Evolutionary conservation across 2,113 vertebrate genomes (phyloP), one percentile per base, ranked within the genome.

Genomic region (Anarrhichthys ocellatus): DNA sequence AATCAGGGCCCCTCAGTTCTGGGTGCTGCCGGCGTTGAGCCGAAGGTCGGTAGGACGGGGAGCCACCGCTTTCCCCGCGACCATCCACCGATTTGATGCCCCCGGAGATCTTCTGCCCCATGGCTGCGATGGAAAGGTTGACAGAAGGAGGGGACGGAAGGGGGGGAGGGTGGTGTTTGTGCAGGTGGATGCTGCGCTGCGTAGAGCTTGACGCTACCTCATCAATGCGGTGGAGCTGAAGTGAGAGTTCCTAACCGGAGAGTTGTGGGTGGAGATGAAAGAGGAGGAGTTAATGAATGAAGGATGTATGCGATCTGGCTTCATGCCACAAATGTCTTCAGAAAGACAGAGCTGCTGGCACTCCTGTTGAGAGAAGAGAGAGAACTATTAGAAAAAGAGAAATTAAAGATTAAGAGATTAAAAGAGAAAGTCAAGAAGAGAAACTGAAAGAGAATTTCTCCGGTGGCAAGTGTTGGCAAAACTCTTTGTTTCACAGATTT

Each of bases 21-120:
- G 95, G 94, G 80, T 97, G 96, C 0, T 96, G 97, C 59, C 96
- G 96, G 27, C 80, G 87, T 44, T 94, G 93, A 64, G 89, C 79
- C 0, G 79, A 82, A 24, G 94, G 97, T 63, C 97, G 96, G 74
- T 97, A 97, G 17, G 97, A 96, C 0, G 97, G 96, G 71, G 94
- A 93, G 46, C 92, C 80, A 5, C 89, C 92, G 20, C 83, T 91
- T 76, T 99, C 97, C 58, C 93, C 93, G 6, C 97, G 96, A 36
- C 96, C 96, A 84, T 99, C 98, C 89, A 98, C 97, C 2, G 98
- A 96, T 92, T 99, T 99, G 92, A 99, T 97, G 85, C 97, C 96
- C 77, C 97, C 97, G 22, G 98, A 99, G 91, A 99, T 98, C 94
- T 99, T 99, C 94, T 99, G 98, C 88, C 98, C 98, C 98, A 99